Evolutionary conservation across 2,797 vertebrate species (phyloP).

Genomic region (Pristis pectinata): DNA sequence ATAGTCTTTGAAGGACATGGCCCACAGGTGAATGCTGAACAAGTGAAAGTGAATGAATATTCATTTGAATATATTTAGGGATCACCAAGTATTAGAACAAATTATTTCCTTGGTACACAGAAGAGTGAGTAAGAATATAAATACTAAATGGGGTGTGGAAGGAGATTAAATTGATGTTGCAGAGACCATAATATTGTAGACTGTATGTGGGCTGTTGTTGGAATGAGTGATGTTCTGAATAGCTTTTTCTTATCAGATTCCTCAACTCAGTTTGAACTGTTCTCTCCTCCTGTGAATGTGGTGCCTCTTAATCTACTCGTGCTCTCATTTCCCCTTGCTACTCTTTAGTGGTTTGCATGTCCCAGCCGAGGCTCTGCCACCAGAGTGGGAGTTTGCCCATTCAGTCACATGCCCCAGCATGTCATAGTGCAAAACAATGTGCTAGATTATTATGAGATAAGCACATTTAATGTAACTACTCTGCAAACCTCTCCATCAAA

Average conservation of each 20-base stretch:
- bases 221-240: neutral
- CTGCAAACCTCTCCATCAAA: neutral
- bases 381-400: neutral
- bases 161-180: neutral
- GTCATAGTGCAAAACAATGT: neutral
- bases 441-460: neutral
- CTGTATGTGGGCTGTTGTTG: neutral
- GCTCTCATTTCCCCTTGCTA: neutral
- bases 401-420: neutral
- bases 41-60: neutral
- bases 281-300: neutral
- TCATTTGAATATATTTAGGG: neutral
- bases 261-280: neutral
- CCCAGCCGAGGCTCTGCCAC: neutral
- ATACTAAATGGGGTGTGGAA: neutral
- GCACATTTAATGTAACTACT: neutral
- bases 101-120: neutral
- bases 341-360: neutral
- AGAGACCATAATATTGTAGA: neutral
- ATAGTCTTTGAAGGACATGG: neutral
- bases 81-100: neutral
- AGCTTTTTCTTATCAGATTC: neutral
- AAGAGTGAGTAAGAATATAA: neutral
- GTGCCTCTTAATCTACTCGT: neutral
- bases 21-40: neutral